Evolutionary conservation across 2,888 invertebrate genomes (phyloP).

Genomic region (Drosophila gaucha): DNA sequence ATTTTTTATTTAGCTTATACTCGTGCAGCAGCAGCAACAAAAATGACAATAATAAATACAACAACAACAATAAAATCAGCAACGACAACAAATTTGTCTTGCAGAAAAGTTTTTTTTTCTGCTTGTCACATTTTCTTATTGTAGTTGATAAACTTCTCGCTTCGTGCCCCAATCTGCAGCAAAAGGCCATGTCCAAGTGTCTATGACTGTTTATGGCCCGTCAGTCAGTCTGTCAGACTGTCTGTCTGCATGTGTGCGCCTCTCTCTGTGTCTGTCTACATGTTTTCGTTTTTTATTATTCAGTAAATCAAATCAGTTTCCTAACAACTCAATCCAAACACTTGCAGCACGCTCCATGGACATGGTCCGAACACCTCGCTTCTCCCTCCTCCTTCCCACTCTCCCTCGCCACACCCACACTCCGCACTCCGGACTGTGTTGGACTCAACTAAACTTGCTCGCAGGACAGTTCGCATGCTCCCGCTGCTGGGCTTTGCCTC

Average conservation of each 20-base stretch:
- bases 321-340: slow-evolving; percentile 81
- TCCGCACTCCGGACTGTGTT: neutral
- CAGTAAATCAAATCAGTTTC: slow-evolving; percentile 80
- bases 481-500: slow-evolving; percentile 40
- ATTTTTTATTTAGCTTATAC: slow-evolving; percentile 60
- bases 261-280: slow-evolving; percentile 35
- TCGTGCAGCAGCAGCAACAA: slow-evolving; percentile 48
- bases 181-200: slow-evolving; percentile 69
- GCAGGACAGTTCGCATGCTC: slow-evolving; percentile 28
- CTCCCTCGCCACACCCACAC: neutral
- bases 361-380: slow-evolving; percentile 45
- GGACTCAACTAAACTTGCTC: slow-evolving; percentile 23
- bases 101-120: slow-evolving; percentile 48
- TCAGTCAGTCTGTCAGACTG: slow-evolving; percentile 51
- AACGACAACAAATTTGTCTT: slow-evolving; percentile 56
- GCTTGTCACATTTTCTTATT: slow-evolving; percentile 77
- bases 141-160: slow-evolving; percentile 74
- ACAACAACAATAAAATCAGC: slow-evolving; percentile 27
- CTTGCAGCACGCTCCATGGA: slow-evolving; percentile 74
- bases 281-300: slow-evolving; percentile 77
- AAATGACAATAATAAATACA: slow-evolving; percentile 36
- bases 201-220: slow-evolving; percentile 76
- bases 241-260: slow-evolving; percentile 8
- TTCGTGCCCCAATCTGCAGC: slow-evolving; percentile 49
- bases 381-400: neutral